Evolutionary conservation across 2,113 vertebrate genomes (phyloP).

Genomic region (Phyllostomus hastatus): DNA sequence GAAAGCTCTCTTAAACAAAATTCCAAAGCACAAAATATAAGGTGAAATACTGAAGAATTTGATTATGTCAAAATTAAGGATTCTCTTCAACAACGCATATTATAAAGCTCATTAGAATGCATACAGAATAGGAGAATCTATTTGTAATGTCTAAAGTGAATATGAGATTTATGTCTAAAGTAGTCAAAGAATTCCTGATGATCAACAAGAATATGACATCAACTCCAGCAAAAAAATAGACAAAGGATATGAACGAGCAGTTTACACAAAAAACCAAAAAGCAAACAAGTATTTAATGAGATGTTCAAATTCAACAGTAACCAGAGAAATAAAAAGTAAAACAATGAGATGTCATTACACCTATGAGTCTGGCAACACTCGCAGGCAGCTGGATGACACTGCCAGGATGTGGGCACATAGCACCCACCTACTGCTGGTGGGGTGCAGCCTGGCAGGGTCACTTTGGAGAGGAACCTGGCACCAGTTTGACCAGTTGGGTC

Average conservation of each 20-base stretch:
- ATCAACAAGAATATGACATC: neutral
- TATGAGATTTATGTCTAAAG: neutral
- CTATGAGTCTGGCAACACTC: neutral
- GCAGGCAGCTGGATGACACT: neutral
- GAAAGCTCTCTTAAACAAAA: neutral
- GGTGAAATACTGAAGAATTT: neutral
- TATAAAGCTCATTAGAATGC: neutral
- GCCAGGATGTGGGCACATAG: neutral
- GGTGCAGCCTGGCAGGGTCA: neutral
- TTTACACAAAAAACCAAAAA: neutral
- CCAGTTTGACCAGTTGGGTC: neutral
- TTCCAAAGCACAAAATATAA: neutral
- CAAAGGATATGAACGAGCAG: neutral
- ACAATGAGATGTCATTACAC: neutral
- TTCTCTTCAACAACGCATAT: slow-evolving; percentile 15
- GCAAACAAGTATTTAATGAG: neutral
- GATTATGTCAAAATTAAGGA: slow-evolving; percentile 11
- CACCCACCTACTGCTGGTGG: neutral
- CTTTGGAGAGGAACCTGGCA: neutral
- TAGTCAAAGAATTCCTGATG: slow-evolving; percentile 1
- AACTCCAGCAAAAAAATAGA: neutral
- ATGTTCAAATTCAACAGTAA: neutral
- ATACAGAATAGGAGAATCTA: neutral
- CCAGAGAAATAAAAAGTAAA: neutral
- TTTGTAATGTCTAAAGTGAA: neutral